Evolutionary conservation across 2,797 vertebrate species (phyloP).

Genomic region (Myotis pilosus): DNA sequence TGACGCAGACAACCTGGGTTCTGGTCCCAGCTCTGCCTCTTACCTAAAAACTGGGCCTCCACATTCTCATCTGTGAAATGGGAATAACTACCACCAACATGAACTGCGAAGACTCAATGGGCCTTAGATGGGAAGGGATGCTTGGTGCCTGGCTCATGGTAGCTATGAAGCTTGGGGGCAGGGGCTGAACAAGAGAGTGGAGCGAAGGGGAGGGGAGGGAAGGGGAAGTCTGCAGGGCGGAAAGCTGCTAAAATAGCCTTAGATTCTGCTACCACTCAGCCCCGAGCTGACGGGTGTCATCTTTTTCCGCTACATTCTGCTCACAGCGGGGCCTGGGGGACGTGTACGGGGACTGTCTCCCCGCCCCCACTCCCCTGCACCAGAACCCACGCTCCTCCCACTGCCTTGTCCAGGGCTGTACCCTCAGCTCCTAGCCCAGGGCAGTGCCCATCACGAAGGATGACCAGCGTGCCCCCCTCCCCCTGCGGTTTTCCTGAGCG

Average conservation of each 20-base stretch:
- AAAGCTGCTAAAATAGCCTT: neutral
- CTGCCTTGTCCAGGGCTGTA: rapidly evolving
- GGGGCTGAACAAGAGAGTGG: neutral
- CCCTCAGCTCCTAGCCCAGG: neutral
- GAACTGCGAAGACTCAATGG: neutral
- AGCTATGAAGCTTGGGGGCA: neutral
- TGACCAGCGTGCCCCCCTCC: rapidly evolving
- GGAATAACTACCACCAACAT: neutral
- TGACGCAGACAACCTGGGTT: neutral
- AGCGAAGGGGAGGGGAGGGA: neutral
- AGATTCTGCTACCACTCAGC: neutral
- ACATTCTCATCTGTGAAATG: neutral
- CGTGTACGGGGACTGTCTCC: neutral
- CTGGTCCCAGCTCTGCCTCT: neutral
- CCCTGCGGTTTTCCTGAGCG: neutral
- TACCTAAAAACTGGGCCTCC: neutral
- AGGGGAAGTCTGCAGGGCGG: neutral
- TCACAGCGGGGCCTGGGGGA: slow-evolving; percentile 19
- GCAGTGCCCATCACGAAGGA: neutral
- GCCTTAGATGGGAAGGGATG: neutral
- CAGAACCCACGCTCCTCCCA: too few species aligned
- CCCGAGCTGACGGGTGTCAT: neutral
- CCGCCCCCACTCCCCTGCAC: neutral
- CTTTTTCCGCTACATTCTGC: neutral
- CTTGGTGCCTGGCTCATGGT: neutral